Percentiles rank a stretch among this genome's conserved stretches.
Conservation (phyloP, 2,113 vertebrate species). For the Dendropsophus ebraccatus region DNA sequence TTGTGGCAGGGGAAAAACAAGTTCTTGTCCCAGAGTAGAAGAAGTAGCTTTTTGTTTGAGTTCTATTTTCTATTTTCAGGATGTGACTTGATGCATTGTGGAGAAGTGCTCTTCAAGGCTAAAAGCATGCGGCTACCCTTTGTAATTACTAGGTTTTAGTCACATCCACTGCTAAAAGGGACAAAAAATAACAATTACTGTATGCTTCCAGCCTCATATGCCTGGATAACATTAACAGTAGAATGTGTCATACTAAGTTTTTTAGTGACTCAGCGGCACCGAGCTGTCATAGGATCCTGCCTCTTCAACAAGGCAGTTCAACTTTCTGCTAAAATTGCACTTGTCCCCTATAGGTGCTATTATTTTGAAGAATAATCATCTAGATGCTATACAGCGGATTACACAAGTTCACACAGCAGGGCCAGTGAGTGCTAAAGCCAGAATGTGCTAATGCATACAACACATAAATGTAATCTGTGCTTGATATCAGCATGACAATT, state of each 20-base stretch:
- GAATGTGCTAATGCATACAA: neutral
- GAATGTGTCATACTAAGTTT: neutral
- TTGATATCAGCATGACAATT: too few species aligned
- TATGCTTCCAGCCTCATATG: neutral
- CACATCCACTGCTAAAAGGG: too few species aligned
- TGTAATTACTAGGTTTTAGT: neutral
- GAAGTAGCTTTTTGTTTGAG: conserved; percentile 25
- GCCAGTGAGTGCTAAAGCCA: neutral
- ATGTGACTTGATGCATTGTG: conserved; percentile 1
- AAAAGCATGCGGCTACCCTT: neutral
- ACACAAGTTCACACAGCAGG: neutral
- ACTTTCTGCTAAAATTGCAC: too few species aligned
- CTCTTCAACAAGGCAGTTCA: too few species aligned
- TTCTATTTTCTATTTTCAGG: conserved; percentile 5
- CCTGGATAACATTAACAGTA: neutral
- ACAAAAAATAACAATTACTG: too few species aligned
- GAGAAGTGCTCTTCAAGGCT: neutral
- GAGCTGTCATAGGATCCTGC: too few species aligned
- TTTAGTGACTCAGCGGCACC: too few species aligned
- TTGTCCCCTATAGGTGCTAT: too few species aligned
- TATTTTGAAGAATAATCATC: neutral
- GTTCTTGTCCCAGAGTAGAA: conserved; percentile 15
- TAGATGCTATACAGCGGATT: neutral
- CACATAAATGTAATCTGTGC: neutral
- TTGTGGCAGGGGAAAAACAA: conserved; percentile 14